Conservation (phyloP, 2,888 invertebrate species). For the Brachypalpus laphriformis region DNA sequence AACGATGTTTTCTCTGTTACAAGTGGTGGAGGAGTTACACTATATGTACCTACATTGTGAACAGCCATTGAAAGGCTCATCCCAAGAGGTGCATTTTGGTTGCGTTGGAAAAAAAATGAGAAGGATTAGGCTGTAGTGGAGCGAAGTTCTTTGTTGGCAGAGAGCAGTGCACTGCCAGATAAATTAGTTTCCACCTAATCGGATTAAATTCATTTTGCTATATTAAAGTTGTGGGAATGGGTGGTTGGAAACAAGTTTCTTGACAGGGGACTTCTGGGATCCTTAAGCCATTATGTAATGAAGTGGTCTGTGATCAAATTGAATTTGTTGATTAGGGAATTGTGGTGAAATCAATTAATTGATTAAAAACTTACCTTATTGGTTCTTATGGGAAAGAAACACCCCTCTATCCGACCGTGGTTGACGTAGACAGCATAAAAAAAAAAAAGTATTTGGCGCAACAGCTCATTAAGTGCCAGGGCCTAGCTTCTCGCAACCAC, state of each 20-base stretch:
- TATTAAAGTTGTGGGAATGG: neutral
- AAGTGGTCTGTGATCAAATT: slow-evolving; percentile 11
- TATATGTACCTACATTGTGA: neutral
- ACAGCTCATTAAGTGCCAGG: too few species aligned
- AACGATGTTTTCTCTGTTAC: slow-evolving; percentile 1
- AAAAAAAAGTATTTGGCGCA: too few species aligned
- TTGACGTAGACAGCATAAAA: too few species aligned
- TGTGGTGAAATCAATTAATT: neutral
- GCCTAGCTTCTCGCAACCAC: too few species aligned
- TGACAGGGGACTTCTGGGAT: neutral
- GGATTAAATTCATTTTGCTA: slow-evolving; percentile 1
- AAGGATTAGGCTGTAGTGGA: neutral
- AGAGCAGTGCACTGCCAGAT: neutral
- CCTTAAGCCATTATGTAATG: neutral
- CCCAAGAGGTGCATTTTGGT: neutral
- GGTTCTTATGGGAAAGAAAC: too few species aligned
- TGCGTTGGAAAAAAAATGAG: neutral
- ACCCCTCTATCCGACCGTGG: too few species aligned
- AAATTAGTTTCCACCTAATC: slow-evolving; percentile 17
- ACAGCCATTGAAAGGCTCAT: neutral
- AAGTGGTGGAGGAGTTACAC: neutral
- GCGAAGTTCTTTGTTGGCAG: neutral
- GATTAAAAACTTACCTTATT: neutral
- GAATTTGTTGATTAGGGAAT: neutral
- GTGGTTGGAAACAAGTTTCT: neutral